Conservation (phyloP, 2,113 vertebrate genomes). For the Arizona elegans region DNA sequence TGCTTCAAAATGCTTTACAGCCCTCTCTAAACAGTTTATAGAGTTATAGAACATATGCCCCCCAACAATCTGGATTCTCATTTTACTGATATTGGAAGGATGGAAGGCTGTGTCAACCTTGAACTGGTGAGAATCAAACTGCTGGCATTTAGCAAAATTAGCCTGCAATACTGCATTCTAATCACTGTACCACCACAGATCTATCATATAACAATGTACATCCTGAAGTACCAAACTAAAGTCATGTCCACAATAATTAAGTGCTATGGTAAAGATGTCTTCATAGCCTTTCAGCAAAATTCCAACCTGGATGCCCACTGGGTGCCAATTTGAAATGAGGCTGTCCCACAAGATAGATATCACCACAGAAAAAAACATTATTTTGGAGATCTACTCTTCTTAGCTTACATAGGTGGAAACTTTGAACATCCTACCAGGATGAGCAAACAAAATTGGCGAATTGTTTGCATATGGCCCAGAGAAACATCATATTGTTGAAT, state of each 20-base stretch:
- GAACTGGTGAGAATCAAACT: not conserved
- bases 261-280: no score
- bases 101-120: not conserved
- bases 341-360: not conserved
- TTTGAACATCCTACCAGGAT: not conserved
- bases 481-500: not conserved
- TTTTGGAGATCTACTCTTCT: not conserved
- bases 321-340: no score
- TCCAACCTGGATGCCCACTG: no score
- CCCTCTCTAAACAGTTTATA: not conserved
- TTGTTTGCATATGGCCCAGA: not conserved
- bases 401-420: not conserved
- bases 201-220: not conserved
- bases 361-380: not conserved
- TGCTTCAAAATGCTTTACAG: not conserved
- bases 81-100: not conserved
- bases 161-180: not conserved
- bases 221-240: not conserved
- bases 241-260: not conserved
- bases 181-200: not conserved
- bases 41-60: not conserved
- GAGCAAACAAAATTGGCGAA: not conserved
- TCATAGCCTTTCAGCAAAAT: no score
- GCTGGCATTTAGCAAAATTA: not conserved
- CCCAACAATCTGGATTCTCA: not conserved